phyloP scores from a whole-genome alignment of 2,888 invertebrate genomes.

The Pachycephus smyrnensis region DNA sequence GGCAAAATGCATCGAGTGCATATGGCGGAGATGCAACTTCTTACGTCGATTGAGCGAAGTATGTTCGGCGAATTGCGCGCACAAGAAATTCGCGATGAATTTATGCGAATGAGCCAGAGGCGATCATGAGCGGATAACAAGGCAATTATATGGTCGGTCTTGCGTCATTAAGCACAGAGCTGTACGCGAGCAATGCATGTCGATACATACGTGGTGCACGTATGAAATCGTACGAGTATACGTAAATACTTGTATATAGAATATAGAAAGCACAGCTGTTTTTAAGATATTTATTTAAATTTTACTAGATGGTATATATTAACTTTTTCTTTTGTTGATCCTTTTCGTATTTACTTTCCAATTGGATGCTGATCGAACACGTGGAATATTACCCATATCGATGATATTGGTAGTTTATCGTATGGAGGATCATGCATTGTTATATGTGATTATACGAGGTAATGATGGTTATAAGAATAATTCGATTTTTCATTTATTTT shows the following conservation, averaged over 20 bases:
- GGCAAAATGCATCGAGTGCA: neutral
- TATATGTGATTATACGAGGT: too few species aligned
- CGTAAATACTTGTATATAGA: too few species aligned
- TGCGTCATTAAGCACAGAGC: constrained; percentile 19
- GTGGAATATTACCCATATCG: neutral
- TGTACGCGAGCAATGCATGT: neutral
- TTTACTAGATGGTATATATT: neutral
- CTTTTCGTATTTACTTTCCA: neutral
- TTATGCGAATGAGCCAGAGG: constrained; percentile 16
- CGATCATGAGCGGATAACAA: constrained; percentile 25
- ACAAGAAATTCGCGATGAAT: constrained; percentile 15
- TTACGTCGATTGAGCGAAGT: neutral
- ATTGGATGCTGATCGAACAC: neutral
- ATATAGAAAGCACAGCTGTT: neutral
- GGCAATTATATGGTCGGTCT: constrained; percentile 19
- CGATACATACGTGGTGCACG: neutral
- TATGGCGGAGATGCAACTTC: neutral
- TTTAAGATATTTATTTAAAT: neutral
- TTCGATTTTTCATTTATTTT: too few species aligned
- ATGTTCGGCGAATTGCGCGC: neutral
- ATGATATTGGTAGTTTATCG: too few species aligned
- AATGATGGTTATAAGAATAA: too few species aligned
- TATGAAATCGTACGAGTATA: neutral
- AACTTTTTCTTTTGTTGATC: neutral
- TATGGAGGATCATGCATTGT: too few species aligned